Evolutionary conservation across 2,113 vertebrate species (phyloP).

Genomic region (Alligator sinensis): DNA sequence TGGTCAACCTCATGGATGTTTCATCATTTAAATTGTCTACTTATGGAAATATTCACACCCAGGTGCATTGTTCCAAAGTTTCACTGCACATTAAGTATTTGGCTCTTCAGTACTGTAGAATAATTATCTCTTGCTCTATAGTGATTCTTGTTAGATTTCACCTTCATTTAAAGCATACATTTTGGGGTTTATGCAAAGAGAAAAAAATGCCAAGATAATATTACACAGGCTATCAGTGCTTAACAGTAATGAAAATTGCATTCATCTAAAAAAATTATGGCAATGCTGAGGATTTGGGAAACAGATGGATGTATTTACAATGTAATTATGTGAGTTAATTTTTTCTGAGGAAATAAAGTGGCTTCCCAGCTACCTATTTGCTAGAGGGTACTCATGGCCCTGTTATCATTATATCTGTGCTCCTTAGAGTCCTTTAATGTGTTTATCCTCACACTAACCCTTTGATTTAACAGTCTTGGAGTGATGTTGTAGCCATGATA

Average conservation of each 20-base stretch:
- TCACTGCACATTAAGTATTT: constrained; percentile 6
- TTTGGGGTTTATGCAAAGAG: not conserved
- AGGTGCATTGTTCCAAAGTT: constrained; percentile 36
- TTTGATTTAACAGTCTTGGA: not conserved
- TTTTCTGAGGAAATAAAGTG: not conserved
- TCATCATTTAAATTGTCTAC: constrained; percentile 24
- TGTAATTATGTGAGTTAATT: not conserved
- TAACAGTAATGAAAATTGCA: not conserved
- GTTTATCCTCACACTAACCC: fast-evolving
- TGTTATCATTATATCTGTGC: not conserved
- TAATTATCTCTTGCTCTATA: constrained; percentile 27
- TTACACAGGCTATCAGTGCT: not conserved
- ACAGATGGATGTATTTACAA: not conserved
- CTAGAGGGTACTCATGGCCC: not conserved
- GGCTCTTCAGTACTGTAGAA: not conserved
- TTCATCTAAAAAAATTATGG: not conserved
- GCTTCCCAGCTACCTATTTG: not conserved
- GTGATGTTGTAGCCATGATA: too few species aligned
- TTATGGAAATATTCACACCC: constrained; percentile 13
- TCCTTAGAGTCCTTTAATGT: not conserved
- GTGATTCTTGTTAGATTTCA: not conserved
- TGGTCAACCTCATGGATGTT: not conserved
- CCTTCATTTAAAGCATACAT: not conserved
- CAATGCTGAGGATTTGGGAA: not conserved
- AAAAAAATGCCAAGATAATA: not conserved